Base-by-base conservation (phyloP, 2,888 invertebrate species). In the Andrena praecox region DNA sequence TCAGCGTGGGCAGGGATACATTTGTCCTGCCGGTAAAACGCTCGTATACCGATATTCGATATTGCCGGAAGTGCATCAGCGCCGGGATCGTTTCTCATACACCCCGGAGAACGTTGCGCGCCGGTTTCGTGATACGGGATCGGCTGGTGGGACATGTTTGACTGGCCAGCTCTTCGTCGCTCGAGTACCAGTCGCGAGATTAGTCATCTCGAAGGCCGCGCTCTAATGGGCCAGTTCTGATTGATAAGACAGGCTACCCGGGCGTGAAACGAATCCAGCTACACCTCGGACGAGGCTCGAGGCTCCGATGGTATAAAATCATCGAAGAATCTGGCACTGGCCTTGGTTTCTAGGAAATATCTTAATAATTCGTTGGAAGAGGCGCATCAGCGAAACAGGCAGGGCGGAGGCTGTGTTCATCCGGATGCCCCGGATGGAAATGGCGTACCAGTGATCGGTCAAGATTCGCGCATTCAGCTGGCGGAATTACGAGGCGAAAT, bases 391-490 rank as follows among this genome's bases (percentile, higher is more conserved):
- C 66, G 52, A 20, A n/a, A 29, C 16, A 31, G 29, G 63, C 33
- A 10, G 27, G 20, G 10, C 12, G 62, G 20, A 62, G n/a, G 20
- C n/a, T 56, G 75, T 59, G 62, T 67, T 42, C n/a, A n/a, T n/a
- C n/a, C 77, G 77, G 73, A 77, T 68, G 67, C 50, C 68, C 59
- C 59, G 74, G 78, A 84, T 86, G 80, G 70, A 84, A 80, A 73
- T 67, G 56, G 62, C 69, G 69, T 29, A 64, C 31, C 82, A 70
- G 48, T 50, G 80, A 87, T 87, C 80, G 76, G 69, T 64, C 64
- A 80, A 79, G 85, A 83, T 87, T 87, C 83, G 80, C 85, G 69
- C 72, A 85, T 73, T 83, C 81, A 42, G 42, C 87, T 27, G 72
- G 64, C 68, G 60, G 80, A 86, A 87, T 81, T 76, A 76, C 77